Evolutionary conservation across 2,113 vertebrate species (phyloP).

Genomic region (Misgurnus anguillicaudatus): DNA sequence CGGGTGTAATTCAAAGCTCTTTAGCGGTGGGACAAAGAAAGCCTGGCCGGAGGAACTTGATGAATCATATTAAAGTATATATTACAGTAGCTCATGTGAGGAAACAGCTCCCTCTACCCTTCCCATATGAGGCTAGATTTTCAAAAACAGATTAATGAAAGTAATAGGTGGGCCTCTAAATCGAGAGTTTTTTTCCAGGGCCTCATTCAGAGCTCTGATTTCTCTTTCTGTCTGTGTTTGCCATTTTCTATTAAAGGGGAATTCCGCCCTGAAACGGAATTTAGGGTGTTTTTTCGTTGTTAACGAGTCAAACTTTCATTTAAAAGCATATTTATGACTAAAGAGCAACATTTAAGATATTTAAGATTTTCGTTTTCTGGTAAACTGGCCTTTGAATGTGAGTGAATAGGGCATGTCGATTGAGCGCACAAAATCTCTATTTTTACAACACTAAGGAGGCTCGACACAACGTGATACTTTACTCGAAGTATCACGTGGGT

Average conservation of each 20-base stretch:
- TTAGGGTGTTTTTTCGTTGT: too few species aligned
- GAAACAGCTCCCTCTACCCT: constrained; percentile 50
- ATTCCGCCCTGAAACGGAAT: too few species aligned
- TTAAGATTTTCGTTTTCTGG: too few species aligned
- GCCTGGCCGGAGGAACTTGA: constrained; percentile 2
- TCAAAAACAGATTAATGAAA: constrained; percentile 18
- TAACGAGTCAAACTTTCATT: too few species aligned
- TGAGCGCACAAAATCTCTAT: too few species aligned
- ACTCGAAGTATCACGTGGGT: too few species aligned
- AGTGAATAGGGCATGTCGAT: too few species aligned
- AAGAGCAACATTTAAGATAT: too few species aligned
- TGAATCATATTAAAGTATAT: constrained; percentile 19
- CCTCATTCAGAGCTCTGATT: background rate
- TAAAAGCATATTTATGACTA: too few species aligned
- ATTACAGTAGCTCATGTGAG: constrained; percentile 23
- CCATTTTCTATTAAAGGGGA: constrained; percentile 31
- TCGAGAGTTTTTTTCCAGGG: background rate
- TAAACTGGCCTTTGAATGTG: too few species aligned
- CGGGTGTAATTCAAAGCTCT: background rate
- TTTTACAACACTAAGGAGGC: too few species aligned
- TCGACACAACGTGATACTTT: too few species aligned
- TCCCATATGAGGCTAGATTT: constrained; percentile 1
- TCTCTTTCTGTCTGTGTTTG: constrained; percentile 40
- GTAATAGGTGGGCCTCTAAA: background rate
- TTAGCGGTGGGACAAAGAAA: constrained; percentile 19